Percentiles rank a stretch among this genome's conserved stretches.
Conservation (phyloP, 2,888 invertebrate species). For the Neoscelio sp. region DNA sequence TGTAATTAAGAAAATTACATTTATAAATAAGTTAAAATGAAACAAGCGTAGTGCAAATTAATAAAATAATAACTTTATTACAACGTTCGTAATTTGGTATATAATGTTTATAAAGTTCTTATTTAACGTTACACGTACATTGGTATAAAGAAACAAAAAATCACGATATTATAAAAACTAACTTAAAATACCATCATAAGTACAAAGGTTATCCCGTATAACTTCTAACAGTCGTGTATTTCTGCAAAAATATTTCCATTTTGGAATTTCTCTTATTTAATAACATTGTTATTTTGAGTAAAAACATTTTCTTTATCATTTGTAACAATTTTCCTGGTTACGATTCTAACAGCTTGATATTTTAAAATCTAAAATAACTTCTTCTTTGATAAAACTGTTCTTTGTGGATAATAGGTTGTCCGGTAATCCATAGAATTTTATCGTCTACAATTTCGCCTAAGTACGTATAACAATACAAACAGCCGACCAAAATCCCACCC, state of each 20-base stretch:
- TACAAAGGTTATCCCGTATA: too few species aligned
- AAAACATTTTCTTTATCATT: too few species aligned
- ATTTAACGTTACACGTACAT: constrained; percentile 21
- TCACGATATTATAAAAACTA: neutral
- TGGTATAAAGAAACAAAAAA: too few species aligned
- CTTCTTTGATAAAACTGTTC: constrained; percentile 79
- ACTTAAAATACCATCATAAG: too few species aligned
- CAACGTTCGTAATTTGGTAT: constrained; percentile 16
- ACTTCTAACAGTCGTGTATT: neutral
- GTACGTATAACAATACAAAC: constrained; percentile 84
- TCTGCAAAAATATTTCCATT: too few species aligned
- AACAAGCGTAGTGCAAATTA: constrained; percentile 13
- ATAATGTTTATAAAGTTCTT: constrained; percentile 15
- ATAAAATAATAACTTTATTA: constrained; percentile 46
- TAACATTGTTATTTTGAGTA: too few species aligned
- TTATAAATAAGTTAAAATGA: neutral
- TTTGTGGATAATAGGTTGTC: constrained; percentile 79
- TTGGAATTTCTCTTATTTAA: too few species aligned
- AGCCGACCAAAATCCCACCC: constrained; percentile 86
- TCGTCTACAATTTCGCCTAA: constrained; percentile 81
- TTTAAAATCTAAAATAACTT: constrained; percentile 73
- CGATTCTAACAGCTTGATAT: neutral
- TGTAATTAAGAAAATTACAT: neutral
- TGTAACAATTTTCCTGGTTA: too few species aligned
- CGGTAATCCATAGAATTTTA: constrained; percentile 78